Evolutionary conservation across 2,888 invertebrate species (phyloP).

Genomic region (Doris montereyensis): DNA sequence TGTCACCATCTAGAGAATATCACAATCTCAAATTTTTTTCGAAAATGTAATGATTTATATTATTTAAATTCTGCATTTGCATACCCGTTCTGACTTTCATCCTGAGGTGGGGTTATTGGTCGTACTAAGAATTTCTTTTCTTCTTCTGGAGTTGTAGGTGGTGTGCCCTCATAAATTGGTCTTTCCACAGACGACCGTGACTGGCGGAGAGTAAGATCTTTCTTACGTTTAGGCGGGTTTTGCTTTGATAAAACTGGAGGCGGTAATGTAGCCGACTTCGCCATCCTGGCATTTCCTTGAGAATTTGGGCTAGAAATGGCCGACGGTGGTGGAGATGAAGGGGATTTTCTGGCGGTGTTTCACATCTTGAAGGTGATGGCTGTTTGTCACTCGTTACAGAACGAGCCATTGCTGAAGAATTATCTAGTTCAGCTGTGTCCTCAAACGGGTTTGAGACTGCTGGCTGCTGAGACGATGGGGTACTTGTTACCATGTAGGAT

Average conservation of each 20-base stretch:
- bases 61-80: background rate
- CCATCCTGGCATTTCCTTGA: constrained; percentile 15
- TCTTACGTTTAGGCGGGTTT: constrained; percentile 26
- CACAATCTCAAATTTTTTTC: no score
- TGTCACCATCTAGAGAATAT: no score
- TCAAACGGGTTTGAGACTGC: constrained; percentile 29
- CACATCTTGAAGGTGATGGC: no score
- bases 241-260: background rate
- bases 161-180: constrained; percentile 65
- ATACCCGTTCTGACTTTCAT: background rate
- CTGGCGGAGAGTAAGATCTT: constrained; percentile 41
- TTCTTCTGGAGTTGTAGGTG: constrained; percentile 61
- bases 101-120: constrained; percentile 60
- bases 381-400: no score
- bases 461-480: background rate
- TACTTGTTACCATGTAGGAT: background rate
- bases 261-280: constrained; percentile 44
- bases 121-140: constrained; percentile 49
- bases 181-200: constrained; percentile 45
- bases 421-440: no score
- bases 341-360: no score
- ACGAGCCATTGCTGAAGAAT: no score
- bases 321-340: no score
- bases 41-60: no score
- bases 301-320: no score